Base-by-base conservation (phyloP, 2,113 vertebrate genomes). In the Chaetorhynchus papuensis region DNA sequence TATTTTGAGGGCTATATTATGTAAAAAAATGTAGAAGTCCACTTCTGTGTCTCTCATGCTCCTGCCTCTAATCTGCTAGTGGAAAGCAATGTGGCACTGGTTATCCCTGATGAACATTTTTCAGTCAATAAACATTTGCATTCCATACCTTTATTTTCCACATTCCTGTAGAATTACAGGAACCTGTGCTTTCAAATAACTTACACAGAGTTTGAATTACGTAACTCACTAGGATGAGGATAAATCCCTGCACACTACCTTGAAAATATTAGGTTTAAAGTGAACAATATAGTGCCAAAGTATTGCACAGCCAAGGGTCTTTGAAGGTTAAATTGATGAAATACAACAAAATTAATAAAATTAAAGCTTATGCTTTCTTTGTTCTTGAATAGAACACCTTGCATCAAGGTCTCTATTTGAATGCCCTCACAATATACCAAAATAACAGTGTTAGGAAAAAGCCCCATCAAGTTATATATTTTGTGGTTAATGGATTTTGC, bases 291-390 rank as follows among this genome's bases (percentile, higher is more conserved):
- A 37, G 24, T 83, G 47, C 41, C 26, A 76, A 89, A 77, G 13
- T 66, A 59, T 64, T 84, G 64, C 33, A 83, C 52, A 66, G 21
- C 9, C n/a, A 70, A 81, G 33, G 37, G 54, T 54, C 42, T 93
- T 90, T 64, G 59, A 92, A 90, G 19, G 44, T 70, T 83, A 83
- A 94, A 83, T 39, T 81, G 33, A 81, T 87, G 50, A 74, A 90
- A 89, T 59, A 83, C 10, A 12, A 83, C 50, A 24, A 87, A 94
- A 96, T 92, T 75, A 93, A 74, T 52, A 64, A 88, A 90, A 66
- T 47, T 71, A 87, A 94, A 90, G 42, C 6, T 74, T 87, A 69
- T 78, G 30, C n/a, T 63, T 94, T 92, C 50, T 92, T 93, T 97
- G 35, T 37, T 94, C 72, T 90, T 87, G 68, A 77, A 37, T 19